These are phyloP conservation scores for Cairina moschata DNA, from an alignment of 2,113 vertebrate genomes.

Conservation along the genomic window DNA sequence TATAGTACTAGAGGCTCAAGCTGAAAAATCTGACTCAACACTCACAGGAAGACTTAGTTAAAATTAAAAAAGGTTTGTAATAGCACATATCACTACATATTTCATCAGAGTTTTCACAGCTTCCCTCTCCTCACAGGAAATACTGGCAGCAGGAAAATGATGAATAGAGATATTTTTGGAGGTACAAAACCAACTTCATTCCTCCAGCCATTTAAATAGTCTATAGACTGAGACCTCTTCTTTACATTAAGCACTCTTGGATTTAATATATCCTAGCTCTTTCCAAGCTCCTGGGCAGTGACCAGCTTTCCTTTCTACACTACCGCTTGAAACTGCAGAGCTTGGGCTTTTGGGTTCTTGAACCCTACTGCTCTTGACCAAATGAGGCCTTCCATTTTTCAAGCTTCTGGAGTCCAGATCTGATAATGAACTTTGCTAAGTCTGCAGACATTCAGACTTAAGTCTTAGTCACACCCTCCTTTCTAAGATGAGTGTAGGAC, in stretches of 20 bases:
- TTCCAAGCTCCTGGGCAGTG: not conserved
- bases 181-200: not conserved
- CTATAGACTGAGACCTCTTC: not conserved
- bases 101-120: not conserved
- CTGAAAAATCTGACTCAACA: not conserved
- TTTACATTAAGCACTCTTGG: not conserved
- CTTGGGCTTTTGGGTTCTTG: not conserved
- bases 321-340: not conserved
- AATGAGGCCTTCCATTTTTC: not conserved
- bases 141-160: not conserved
- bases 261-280: not conserved
- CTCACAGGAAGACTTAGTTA: not conserved
- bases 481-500: not conserved
- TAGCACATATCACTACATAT: not conserved
- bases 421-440: not conserved
- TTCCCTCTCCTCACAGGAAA: not conserved
- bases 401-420: not conserved
- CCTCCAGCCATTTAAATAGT: not conserved
- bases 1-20: not conserved
- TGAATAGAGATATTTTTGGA: not conserved
- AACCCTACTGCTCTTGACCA: not conserved
- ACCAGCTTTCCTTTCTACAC: not conserved
- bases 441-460: not conserved
- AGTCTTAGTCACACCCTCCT: not conserved
- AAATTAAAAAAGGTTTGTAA: constrained; percentile 1